A percentile compares a stretch with the other conserved stretches of the same genome.
phyloP scores from a whole-genome alignment of 2,797 vertebrate genomes.

The Urophycis tenuis region DNA sequence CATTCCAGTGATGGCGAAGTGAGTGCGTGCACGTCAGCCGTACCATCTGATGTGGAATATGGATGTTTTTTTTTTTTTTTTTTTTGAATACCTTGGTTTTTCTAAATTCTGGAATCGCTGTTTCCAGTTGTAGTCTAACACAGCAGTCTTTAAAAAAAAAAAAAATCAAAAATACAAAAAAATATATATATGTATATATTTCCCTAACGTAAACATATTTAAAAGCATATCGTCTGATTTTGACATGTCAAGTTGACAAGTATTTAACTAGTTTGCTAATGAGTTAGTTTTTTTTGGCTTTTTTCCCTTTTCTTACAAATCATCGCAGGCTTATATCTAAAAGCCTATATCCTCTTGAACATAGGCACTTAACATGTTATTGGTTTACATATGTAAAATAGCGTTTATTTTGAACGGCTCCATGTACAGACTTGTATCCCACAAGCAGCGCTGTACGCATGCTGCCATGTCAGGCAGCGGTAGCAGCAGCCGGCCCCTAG shows the following conservation, averaged over 20 bases:
- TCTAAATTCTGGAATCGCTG: background rate
- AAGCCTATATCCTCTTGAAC: background rate
- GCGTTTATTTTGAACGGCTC: background rate
- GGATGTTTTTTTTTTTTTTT: background rate
- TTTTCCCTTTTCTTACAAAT: background rate
- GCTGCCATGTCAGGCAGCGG: background rate
- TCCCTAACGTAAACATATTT: constrained; percentile 16
- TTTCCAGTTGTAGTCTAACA: constrained; percentile 8
- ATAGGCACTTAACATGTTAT: constrained; percentile 2
- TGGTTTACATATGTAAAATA: background rate
- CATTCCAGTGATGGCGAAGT: background rate
- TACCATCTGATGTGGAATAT: background rate
- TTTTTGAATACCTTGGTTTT: background rate
- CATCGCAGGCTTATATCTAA: background rate
- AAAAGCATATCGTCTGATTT: constrained; percentile 13
- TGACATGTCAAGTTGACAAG: constrained; percentile 24
- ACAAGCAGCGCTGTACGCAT: background rate
- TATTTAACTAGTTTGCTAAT: constrained; percentile 15
- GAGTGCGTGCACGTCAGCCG: background rate
- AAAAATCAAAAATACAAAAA: constrained; percentile 7
- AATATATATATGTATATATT: constrained; percentile 37
- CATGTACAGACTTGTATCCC: background rate
- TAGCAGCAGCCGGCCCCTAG: background rate
- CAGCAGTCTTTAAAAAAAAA: constrained; percentile 14
- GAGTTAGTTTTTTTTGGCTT: background rate